Evolutionary conservation across 2,888 invertebrate genomes (phyloP), one percentile per base, ranked within the genome.

Genomic region (Brassicogethes aeneus): DNA sequence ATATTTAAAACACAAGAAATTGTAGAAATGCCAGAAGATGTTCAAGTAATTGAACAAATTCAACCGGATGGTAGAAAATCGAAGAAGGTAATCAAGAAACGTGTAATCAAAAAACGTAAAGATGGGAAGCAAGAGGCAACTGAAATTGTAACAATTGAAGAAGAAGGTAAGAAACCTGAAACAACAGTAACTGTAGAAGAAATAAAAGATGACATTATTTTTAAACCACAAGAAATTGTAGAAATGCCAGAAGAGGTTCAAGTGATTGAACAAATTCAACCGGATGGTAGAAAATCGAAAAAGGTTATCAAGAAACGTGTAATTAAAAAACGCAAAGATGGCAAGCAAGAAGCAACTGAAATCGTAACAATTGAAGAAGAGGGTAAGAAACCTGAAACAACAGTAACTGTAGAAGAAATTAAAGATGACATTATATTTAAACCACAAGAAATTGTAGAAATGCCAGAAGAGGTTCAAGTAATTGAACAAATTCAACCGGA

Each of bases 41-140:
- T 31, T 34, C 31, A 35, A 12, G 12, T 32, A 10, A 34, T 37
- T 12, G 37, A 50, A 13, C 58, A 62, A 43, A 40, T 54, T 14
- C n/a, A 31, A 5, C 42, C 41, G 14, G 30, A 45, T 29, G 44
- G 45, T 36, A 33, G 33, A 39, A 34, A 36, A 23, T 56, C 62
- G 1, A 43, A 42, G 34, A 40, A 54, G 45, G 51, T 61, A 43
- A 53, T 54, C 16, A 45, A 51, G 40, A 65, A 72, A 52, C 69
- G 70, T 50, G 62, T 70, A 1, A 52, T 55, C 3, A 52, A 71
- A 0, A 72, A 73, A 56, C 51, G 52, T 56, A 46, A 57, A 23
- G 56, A 51, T 48, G n/a, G 23, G 52, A 47, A 15, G 15, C 17
- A 35, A 29, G 16, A 39, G 17, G 37, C 39, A 23, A 46, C 46